Base-by-base conservation (phyloP, 2,888 invertebrate genomes). In the Noctua janthe region DNA sequence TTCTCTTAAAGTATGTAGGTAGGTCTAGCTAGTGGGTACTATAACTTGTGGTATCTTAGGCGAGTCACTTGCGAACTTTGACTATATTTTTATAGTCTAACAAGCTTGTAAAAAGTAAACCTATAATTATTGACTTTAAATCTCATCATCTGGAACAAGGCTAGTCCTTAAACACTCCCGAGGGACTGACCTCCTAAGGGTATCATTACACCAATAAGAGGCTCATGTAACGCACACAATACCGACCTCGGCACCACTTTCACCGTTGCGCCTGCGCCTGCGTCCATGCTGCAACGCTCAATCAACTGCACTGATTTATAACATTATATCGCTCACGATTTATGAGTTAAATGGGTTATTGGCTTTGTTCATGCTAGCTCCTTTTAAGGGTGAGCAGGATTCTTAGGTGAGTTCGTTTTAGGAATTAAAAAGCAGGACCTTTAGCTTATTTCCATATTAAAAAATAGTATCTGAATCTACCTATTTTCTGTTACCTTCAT, bases 231-330 rank as follows among this genome's bases (percentile, higher is more conserved):
- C 70, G 23, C 29, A 74, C 43, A 73, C 75, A 72, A 35, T 51
- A 78, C 10, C 88, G 88, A 81, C 88, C 88, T 89, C 88, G 88
- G 6, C 76, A 59, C 39, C 67, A 86, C 88, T 88, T 88, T 88
- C 88, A 84, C 88, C 81, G 80, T 71, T 89, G 85, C 88, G 83
- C 78, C 81, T 74, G 78, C 62, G 86, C 78, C 81, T 72, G 76
- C 56, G 73, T 70, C 73, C 39, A 71, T 83, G 78, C 78, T 74
- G 86, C 88, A 87, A 86, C 81, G 80, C 74, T 81, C 84, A 86
- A 88, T 88, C 76, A 83, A 80, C 17, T 79, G 67, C 29, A 23
- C 71, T 81, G 71, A 83, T 89, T 83, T 77, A 81, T 80, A 73
- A 74, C 76, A 81, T 77, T 70, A 83, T 84, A 84, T 1, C 66